phyloP scores from a whole-genome alignment of 2,888 invertebrate species.

The Balanococcus diminutus region DNA sequence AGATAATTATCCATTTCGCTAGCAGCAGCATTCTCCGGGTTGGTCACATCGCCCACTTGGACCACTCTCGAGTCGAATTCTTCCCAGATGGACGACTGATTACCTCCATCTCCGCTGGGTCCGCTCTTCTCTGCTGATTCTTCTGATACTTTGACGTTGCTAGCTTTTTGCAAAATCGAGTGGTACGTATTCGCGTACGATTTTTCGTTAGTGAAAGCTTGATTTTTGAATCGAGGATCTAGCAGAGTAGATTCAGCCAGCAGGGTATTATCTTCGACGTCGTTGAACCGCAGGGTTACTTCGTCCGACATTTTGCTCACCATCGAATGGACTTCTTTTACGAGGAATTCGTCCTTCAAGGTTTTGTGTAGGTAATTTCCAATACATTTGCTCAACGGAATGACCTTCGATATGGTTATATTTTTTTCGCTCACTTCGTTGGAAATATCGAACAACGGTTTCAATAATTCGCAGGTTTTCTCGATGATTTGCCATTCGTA shows the following conservation, averaged over 20 bases:
- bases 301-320: slow-evolving; percentile 52
- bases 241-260: slow-evolving; percentile 55
- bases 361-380: slow-evolving; percentile 46
- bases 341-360: slow-evolving; percentile 30
- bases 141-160: background rate
- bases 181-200: slow-evolving; percentile 43
- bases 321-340: slow-evolving; percentile 32
- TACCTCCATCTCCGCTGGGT: background rate
- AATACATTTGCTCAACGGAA: slow-evolving; percentile 44
- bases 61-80: slow-evolving; percentile 46
- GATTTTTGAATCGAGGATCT: slow-evolving; percentile 55
- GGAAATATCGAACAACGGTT: slow-evolving; percentile 56
- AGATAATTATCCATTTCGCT: slow-evolving; percentile 57
- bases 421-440: slow-evolving; percentile 54
- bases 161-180: slow-evolving; percentile 43
- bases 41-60: background rate
- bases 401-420: slow-evolving; percentile 52
- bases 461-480: slow-evolving; percentile 51
- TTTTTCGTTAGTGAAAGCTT: slow-evolving; percentile 42
- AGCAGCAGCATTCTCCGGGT: slow-evolving; percentile 55
- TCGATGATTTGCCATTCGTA: slow-evolving; percentile 55
- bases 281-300: slow-evolving; percentile 54
- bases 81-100: slow-evolving; percentile 36
- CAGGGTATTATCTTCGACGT: slow-evolving; percentile 54
- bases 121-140: too few species aligned